A percentile compares a stretch with the other conserved stretches of the same genome.
These are phyloP conservation scores for Clinocottus analis DNA, from an alignment of 2,113 vertebrate species.

Conservation along the genomic window DNA sequence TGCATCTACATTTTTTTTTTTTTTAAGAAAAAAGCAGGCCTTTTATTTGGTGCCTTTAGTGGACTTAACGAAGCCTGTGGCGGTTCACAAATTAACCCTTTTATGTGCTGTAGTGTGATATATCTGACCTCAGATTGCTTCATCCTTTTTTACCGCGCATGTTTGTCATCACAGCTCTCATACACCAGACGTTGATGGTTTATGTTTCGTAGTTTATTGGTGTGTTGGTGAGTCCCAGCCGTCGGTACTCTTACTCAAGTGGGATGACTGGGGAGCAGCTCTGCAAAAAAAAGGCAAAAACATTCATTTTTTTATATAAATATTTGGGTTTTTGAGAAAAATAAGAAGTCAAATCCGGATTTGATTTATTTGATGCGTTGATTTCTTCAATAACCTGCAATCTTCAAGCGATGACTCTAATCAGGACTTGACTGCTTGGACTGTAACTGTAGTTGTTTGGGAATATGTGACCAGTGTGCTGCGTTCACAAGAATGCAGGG, in stretches of 20 bases:
- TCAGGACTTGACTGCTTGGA: too few relatives aligned
- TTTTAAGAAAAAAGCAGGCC: background rate
- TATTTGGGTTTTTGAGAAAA: too few relatives aligned
- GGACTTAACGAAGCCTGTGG: background rate
- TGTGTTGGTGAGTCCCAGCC: background rate
- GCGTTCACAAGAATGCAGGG: too few relatives aligned
- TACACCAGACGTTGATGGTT: background rate
- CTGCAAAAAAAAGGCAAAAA: too few relatives aligned
- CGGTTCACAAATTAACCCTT: background rate
- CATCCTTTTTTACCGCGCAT: background rate
- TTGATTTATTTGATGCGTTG: too few relatives aligned
- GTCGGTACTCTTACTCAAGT: background rate
- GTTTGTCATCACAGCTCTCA: background rate
- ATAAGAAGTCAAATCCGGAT: too few relatives aligned
- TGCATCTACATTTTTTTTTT: background rate
- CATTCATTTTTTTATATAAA: too few relatives aligned
- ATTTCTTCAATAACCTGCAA: too few relatives aligned
- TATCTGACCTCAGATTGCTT: slow-evolving; percentile 7
- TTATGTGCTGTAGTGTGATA: background rate
- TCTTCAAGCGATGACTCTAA: too few relatives aligned
- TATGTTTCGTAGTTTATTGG: background rate
- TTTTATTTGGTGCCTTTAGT: background rate
- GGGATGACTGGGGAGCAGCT: background rate
- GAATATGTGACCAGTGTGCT: too few relatives aligned
- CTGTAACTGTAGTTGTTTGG: too few relatives aligned